Percentiles rank a stretch among this genome's conserved stretches.
Evolutionary conservation across 2,113 vertebrate species (phyloP).

Genomic region (Neoarius graeffei): DNA sequence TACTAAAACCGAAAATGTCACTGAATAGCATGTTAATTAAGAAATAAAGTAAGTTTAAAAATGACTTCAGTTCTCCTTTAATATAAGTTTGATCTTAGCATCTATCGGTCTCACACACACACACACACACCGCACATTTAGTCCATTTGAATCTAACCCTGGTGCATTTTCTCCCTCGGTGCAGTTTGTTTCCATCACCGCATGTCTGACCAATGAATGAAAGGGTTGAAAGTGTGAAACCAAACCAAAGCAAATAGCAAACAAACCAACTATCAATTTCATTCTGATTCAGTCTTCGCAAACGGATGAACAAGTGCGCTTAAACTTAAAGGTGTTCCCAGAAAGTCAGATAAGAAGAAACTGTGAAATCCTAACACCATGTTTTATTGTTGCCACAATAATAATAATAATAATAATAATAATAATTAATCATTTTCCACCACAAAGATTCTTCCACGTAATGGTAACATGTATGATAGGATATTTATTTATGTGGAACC

Average conservation of each 20-base stretch:
- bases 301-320: neutral
- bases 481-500: neutral
- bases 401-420: neutral
- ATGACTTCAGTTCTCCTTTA: too few species aligned
- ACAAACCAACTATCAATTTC: neutral
- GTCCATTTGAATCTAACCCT: neutral
- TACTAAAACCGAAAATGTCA: too few species aligned
- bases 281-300: neutral
- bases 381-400: neutral
- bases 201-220: neutral
- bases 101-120: neutral
- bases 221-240: neutral
- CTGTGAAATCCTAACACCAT: neutral
- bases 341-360: neutral
- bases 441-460: neutral
- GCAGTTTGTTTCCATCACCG: neutral
- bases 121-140: neutral
- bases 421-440: neutral
- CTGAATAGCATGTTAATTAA: too few species aligned
- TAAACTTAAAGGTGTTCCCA: neutral
- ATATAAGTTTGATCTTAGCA: neutral
- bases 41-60: too few species aligned
- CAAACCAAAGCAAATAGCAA: neutral
- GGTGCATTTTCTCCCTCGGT: neutral
- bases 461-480: neutral